phyloP scores from a whole-genome alignment of 2,113 vertebrate species.

The Campylorhamphus procurvoides region DNA sequence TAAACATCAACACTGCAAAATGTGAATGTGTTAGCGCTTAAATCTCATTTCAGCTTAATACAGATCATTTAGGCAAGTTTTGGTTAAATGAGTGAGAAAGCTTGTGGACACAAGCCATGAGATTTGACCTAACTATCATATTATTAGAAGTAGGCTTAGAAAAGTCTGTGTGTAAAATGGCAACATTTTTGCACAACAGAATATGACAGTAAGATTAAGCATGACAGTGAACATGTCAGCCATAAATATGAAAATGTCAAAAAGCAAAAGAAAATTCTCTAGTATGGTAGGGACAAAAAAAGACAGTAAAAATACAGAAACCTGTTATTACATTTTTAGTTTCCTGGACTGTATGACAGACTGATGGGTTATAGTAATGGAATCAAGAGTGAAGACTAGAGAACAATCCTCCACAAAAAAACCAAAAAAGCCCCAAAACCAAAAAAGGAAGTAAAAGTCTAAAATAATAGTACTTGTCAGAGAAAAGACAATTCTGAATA shows the following conservation, averaged over 20 bases:
- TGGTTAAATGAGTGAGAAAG: neutral
- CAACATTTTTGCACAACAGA: neutral
- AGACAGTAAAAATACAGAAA: neutral
- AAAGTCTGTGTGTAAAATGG: neutral
- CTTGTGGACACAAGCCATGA: neutral
- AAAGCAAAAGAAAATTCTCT: neutral
- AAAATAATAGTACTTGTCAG: neutral
- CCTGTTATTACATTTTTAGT: neutral
- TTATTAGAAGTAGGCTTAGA: neutral
- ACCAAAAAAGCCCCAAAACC: rapidly evolving
- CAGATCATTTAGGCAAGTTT: neutral
- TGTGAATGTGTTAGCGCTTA: neutral
- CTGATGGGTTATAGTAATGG: neutral
- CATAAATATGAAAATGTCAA: neutral
- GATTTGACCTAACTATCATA: neutral
- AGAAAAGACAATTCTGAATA: neutral
- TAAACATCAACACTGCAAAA: neutral
- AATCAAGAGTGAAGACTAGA: neutral
- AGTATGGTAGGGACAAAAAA: neutral
- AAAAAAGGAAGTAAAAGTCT: neutral
- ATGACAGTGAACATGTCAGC: neutral
- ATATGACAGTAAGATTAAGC: neutral
- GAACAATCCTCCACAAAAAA: neutral
- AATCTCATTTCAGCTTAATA: neutral
- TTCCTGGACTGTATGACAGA: neutral